Base-by-base conservation (phyloP, 2,888 invertebrate species). In the Hesperia comma region DNA sequence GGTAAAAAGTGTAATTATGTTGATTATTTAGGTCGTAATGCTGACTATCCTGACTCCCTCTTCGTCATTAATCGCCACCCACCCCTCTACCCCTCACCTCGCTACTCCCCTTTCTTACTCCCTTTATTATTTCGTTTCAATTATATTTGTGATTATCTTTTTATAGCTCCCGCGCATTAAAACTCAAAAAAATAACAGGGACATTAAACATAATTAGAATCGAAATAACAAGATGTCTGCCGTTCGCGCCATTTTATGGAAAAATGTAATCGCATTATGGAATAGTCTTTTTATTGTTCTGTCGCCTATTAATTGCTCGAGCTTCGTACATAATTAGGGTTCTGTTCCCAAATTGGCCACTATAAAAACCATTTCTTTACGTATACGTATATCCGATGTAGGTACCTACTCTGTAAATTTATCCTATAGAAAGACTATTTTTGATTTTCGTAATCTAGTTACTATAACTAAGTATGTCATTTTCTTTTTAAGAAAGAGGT, bases 101-200 rank as follows among this genome's bases (percentile, higher is more conserved):
- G 82, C 75, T 70, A 74, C 70, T 74, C 76, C 76, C 77, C 79
- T 76, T 75, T 71, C 79, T 80, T 78, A 75, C 82, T 78, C 83
- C 87, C 86, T 90, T 90, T 90, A 92, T 91, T 91, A 92, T 92
- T 92, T 92, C 92, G 91, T 91, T 92, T 92, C 91, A 92, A 92
- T 92, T 92, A 92, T 92, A 91, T 92, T 92, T 86, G 90, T 92
- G 91, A 92, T 92, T 92, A 92, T 92, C 91, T 92, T 92, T 92
- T 92, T 92, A 92, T 89, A 88, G 90, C 88, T 81, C 82, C 84
- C 80, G 81, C 81, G 85, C 90, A 91, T 92, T 91, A 90, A 91
- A 91, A 90, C 87, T 89, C 87, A 91, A 92, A 81, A 49, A 91
- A 92, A 91, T 88, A 90, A 88, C 88, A 86, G 84, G 82, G 85